Evolutionary conservation across 1,140 invertebrate genomes (phyloP), one percentile per base, ranked within the genome.

Genomic region (Potamilus streckersoni): DNA sequence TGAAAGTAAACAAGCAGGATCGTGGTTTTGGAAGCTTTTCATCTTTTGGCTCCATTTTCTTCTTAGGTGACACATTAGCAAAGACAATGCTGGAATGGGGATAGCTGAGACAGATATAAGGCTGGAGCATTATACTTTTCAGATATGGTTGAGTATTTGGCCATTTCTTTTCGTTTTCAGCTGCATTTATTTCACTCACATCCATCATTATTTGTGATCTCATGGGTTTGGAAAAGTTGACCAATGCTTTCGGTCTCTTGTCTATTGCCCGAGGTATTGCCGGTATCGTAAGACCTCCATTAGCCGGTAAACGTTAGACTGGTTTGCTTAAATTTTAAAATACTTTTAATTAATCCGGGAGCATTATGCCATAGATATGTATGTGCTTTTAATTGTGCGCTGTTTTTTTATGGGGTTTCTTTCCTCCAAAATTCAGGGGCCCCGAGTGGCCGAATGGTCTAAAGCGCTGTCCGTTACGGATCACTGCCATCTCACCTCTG

Each of bases 191-290:
- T 82, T 98, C 97, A 0, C 91, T 99, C 59, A 99, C 97, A 56
- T 99, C 97, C 17, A 99, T 99, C 86, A 98, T 99, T 83, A 91
- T 99, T 61, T 97, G 98, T 79, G 97, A 99, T 85, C 91, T 99
- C 38, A 92, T 99, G 55, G 98, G 98, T 19, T 91, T 99, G 83
- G 96, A 98, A 82, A 96, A 96, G 89, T 91, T 99, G 78, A 98
- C 97, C 58, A 99, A 97, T 89, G 97, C 97, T 56, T 99, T 99
- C 89, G 98, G 98, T 49, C 92, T 99, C 71, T 91, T 99, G 57
- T 97, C 98, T 81, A 91, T 99, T 79, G 98, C 98, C 91, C 93
- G 97, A 89, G 98, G 98, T 31, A 94, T 95, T 49, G 96, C 97
- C 0, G 95, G 96, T 6, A 95, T 98, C 58, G 91, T 97, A 61